phyloP scores from a whole-genome alignment of 2,888 invertebrate genomes.

The Philereme transversata region DNA sequence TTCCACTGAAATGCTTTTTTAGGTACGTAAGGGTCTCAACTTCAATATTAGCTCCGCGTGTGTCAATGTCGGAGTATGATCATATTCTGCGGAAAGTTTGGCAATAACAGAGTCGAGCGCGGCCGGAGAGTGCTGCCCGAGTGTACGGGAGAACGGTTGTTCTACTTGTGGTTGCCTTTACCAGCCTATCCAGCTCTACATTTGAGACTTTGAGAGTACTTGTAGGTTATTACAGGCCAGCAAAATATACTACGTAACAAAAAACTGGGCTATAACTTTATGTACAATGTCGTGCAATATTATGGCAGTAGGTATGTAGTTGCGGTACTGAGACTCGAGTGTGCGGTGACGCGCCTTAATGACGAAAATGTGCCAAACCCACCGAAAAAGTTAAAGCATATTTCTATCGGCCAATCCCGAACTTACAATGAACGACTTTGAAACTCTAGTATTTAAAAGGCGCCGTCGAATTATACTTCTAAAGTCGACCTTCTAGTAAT shows the following conservation, averaged over 20 bases:
- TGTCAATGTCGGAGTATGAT: slow-evolving; percentile 52
- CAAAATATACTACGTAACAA: background rate
- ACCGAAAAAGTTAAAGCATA: slow-evolving; percentile 32
- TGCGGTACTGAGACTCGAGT: slow-evolving; percentile 7
- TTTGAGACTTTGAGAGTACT: background rate
- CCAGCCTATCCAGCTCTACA: background rate
- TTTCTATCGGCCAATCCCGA: slow-evolving; percentile 37
- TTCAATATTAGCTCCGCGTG: slow-evolving; percentile 45
- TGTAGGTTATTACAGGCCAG: background rate
- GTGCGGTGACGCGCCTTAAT: slow-evolving; percentile 14
- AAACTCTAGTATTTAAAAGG: slow-evolving; percentile 40
- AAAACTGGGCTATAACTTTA: background rate
- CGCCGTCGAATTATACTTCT: slow-evolving; percentile 32
- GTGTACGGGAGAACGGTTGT: background rate
- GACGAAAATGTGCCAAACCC: slow-evolving; percentile 24
- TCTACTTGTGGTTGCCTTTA: background rate
- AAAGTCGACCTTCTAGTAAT: slow-evolving; percentile 30
- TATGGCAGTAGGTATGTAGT: background rate
- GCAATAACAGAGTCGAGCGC: slow-evolving; percentile 48
- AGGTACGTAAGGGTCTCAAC: slow-evolving; percentile 22
- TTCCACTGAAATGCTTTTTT: slow-evolving; percentile 19
- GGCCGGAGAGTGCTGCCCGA: slow-evolving; percentile 2
- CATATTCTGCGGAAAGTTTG: slow-evolving; percentile 56
- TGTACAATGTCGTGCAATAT: background rate
- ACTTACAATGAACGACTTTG: slow-evolving; percentile 37